Percentiles rank a stretch among this genome's conserved stretches.
These are phyloP conservation scores for Orthonychiurus folsomi DNA, from an alignment of 2,888 invertebrate species.

Conservation along the genomic window DNA sequence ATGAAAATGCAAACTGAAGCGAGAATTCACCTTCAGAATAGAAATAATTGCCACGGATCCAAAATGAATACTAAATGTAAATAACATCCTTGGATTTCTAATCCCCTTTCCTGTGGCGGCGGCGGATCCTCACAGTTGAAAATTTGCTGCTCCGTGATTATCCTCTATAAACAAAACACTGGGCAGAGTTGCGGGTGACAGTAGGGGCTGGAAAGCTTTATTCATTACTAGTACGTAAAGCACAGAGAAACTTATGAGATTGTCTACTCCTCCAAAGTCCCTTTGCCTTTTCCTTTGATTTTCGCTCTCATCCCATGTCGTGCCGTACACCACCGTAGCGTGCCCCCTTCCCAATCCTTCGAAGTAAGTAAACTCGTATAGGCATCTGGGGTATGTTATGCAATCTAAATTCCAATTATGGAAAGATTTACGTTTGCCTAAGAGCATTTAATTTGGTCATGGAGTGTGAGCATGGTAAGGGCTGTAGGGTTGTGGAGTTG, in stretches of 20 bases:
- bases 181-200: no score
- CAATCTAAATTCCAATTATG: conserved; percentile 18
- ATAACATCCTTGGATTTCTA: neutral
- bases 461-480: conserved; percentile 12
- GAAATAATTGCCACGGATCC: no score
- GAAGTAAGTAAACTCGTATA: neutral
- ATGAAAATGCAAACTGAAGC: no score
- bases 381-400: conserved; percentile 3
- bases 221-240: no score
- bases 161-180: neutral
- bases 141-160: neutral
- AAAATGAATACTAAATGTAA: neutral
- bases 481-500: neutral
- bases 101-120: neutral
- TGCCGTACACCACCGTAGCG: neutral
- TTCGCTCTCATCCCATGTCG: neutral
- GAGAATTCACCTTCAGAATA: no score
- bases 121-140: neutral
- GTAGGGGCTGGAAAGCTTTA: neutral
- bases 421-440: conserved; percentile 18
- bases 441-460: conserved; percentile 18
- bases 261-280: neutral
- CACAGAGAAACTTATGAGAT: neutral
- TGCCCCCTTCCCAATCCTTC: neutral
- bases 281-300: neutral